Evolutionary conservation across 2,113 vertebrate genomes (phyloP).

Genomic region (Sturnus vulgaris): DNA sequence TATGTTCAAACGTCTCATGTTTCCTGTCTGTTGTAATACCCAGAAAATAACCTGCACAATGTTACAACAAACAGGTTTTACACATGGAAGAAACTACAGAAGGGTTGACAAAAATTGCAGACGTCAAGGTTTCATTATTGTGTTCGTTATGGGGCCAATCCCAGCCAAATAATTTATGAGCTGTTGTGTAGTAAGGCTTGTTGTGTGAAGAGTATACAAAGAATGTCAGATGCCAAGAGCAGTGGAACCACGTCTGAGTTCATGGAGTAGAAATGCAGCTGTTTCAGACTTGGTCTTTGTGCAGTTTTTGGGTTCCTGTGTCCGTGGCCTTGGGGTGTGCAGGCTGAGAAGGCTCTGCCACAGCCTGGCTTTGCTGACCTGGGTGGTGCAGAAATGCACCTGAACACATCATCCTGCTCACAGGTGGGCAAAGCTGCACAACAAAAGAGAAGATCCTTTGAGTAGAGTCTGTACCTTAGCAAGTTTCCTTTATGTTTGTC

Average conservation of each 20-base stretch:
- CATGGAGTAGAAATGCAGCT: not conserved
- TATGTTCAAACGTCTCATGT: not conserved
- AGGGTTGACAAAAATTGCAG: not conserved
- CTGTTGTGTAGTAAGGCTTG: not conserved
- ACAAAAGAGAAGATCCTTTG: not conserved
- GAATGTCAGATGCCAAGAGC: not conserved
- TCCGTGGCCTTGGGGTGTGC: fast-evolving
- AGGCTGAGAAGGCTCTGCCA: not conserved
- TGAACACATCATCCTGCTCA: not conserved
- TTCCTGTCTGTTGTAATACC: not conserved
- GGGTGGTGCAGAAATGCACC: not conserved
- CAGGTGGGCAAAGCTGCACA: not conserved
- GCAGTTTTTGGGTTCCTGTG: not conserved
- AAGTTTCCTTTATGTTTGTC: not conserved
- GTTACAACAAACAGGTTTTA: not conserved
- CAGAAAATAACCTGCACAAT: not conserved
- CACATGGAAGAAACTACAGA: not conserved
- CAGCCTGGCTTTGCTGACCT: fast-evolving
- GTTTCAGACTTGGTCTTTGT: not conserved
- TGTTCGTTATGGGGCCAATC: not conserved
- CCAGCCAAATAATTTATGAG: not conserved
- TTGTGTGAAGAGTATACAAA: not conserved
- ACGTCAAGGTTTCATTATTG: not conserved
- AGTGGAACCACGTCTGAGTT: not conserved
- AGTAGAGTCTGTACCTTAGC: not conserved